Percentiles rank a stretch among this genome's conserved stretches.
phyloP scores from a whole-genome alignment of 2,113 vertebrate genomes.

The Hippopotamus amphibius region DNA sequence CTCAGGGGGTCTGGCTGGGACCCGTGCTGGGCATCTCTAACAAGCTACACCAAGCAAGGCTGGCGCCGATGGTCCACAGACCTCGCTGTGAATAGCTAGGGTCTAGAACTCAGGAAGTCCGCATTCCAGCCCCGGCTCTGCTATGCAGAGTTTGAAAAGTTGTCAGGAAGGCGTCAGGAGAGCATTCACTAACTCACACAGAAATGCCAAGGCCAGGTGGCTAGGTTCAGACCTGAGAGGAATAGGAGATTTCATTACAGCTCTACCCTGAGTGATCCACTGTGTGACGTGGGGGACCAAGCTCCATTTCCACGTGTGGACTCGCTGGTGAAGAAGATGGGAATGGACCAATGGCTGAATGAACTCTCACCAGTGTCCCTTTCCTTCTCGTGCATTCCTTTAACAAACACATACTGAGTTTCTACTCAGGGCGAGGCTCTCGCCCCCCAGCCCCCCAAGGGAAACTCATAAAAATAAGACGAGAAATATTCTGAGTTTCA shows the following conservation, averaged over 20 bases:
- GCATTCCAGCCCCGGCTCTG: background rate
- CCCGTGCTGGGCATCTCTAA: background rate
- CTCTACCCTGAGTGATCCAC: background rate
- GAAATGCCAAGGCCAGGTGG: background rate
- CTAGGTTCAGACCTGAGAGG: background rate
- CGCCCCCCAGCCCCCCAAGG: background rate
- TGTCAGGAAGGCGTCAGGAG: background rate
- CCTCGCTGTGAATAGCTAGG: background rate
- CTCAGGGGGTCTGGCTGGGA: background rate
- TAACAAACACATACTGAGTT: background rate
- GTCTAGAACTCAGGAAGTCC: background rate
- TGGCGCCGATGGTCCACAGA: too few relatives aligned
- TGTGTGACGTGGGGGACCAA: background rate
- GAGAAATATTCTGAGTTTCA: constrained; percentile 32
- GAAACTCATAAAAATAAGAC: constrained; percentile 6
- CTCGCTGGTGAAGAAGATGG: background rate
- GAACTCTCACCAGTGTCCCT: background rate
- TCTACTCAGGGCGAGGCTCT: background rate
- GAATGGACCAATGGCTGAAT: background rate
- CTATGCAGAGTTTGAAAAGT: background rate
- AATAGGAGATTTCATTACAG: background rate
- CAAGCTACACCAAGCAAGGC: background rate
- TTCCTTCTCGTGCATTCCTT: background rate
- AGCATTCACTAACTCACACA: background rate
- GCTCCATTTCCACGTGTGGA: background rate